phyloP scores from a whole-genome alignment of 2,113 vertebrate species.

The Pseudorectes ferrugineus region DNA sequence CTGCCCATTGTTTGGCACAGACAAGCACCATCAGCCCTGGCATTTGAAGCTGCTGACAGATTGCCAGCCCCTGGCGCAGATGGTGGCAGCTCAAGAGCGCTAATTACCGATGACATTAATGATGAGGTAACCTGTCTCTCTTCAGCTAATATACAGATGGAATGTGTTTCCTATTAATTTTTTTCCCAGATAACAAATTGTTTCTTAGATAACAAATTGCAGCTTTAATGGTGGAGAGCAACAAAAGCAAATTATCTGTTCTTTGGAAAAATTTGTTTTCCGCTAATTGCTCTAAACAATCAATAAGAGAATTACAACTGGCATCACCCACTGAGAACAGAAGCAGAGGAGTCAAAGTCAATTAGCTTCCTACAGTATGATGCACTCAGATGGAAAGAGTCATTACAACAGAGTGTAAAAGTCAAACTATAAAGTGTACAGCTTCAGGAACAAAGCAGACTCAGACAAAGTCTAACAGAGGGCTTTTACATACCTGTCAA shows the following conservation, averaged over 20 bases:
- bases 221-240: constrained; percentile 4
- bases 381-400: constrained; percentile 40
- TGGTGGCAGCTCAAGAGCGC: constrained; percentile 2
- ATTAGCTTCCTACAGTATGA: constrained; percentile 46
- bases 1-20: background rate
- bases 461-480: background rate
- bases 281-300: constrained; percentile 59
- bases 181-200: constrained; percentile 36
- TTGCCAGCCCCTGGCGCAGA: background rate
- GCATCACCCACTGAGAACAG: constrained; percentile 41
- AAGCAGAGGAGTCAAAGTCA: constrained; percentile 57
- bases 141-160: constrained; percentile 51
- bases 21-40: background rate
- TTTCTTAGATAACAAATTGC: constrained; percentile 51
- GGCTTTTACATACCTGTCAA: background rate
- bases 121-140: constrained; percentile 47
- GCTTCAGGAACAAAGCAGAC: background rate
- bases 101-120: constrained; percentile 57
- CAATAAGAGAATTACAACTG: constrained; percentile 46
- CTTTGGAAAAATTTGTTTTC: constrained; percentile 54
- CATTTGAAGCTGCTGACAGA: constrained; percentile 32
- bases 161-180: constrained; percentile 44
- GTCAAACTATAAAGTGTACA: background rate
- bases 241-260: constrained; percentile 46
- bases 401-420: background rate